Base-by-base conservation (phyloP, 1,140 invertebrate species). In the Neodiprion virginianus region DNA sequence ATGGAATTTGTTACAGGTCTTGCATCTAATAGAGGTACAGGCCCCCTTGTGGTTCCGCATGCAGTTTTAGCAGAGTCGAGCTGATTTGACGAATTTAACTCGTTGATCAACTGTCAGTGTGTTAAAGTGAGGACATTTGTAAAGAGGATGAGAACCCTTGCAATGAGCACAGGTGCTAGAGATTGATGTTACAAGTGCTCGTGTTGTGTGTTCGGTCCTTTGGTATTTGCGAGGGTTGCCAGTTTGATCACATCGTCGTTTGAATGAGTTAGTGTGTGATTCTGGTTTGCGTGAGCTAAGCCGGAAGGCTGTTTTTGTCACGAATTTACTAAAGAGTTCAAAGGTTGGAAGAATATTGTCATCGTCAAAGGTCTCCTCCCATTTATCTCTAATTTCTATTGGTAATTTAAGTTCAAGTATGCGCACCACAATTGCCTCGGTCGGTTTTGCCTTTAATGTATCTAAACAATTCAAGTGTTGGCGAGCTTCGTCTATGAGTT, bases 281-380 rank as follows among this genome's bases (percentile, higher is more conserved):
- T 61, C 53, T 61, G 53, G n/a, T n/a, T n/a, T 61, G n/a, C 53
- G 10, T 61, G 53, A 10, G 14, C 23, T 12, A 14, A 75, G 61
- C 47, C 74, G 28, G 23, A 71, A 75, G 28, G 47, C 50, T 12
- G 66, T 48, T 17, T 72, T 67, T 9, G 47, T 61, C 12, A 75
- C 48, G 50, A 75, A 75, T 28, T 67, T 48, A 23, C 47, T 71
- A 48, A 75, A 72, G 48, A 65, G 8, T 28, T 47, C 71, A 47
- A 75, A 23, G 7, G 40, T 66, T 4, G 74, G 71, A 23, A 75
- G 61, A 10, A n/a, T 61, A 40, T 14, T 67, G n/a, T 75, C 70
- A 3, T 72, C 17, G 21, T 23, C 47, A 17, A 17, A 17, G 17
- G 17, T 17, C 17, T 17, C 17, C 17, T 17, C 17, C 17, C 17